A percentile compares a stretch with the other conserved stretches of the same genome.
These are phyloP conservation scores for Alviniconcha marisindica DNA, from an alignment of 1,140 invertebrate genomes.

Conservation along the genomic window DNA sequence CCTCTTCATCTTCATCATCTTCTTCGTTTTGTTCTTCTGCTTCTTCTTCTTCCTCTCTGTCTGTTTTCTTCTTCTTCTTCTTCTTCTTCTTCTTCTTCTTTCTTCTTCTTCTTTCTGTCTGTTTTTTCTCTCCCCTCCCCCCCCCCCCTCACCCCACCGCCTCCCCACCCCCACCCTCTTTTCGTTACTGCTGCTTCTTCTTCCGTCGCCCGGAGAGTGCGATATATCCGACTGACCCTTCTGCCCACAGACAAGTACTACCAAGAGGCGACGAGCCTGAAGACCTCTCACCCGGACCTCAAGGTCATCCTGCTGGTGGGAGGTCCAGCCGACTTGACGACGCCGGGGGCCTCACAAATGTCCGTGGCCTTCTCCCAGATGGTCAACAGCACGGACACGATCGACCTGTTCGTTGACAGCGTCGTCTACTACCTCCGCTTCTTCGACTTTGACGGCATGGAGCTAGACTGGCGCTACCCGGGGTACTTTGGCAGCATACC, in stretches of 20 bases:
- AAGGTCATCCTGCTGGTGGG: constrained; percentile 95
- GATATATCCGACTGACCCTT: neutral
- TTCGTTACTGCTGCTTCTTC: too few relatives aligned
- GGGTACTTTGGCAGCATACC: constrained; percentile 92
- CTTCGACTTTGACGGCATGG: constrained; percentile 81
- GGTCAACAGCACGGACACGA: constrained; percentile 65
- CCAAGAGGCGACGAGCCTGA: constrained; percentile 70
- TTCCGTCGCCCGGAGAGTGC: too few relatives aligned
- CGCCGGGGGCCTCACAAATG: constrained; percentile 76
- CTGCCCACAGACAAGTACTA: neutral
- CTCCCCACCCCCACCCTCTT: too few relatives aligned
- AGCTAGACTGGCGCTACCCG: constrained; percentile 98
- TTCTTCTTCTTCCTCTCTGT: too few relatives aligned
- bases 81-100: too few relatives aligned
- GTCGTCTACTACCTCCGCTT: neutral
- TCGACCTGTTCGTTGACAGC: constrained; percentile 55
- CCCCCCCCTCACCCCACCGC: too few relatives aligned
- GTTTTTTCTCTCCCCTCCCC: too few relatives aligned
- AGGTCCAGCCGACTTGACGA: constrained; percentile 96
- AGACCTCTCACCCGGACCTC: constrained; percentile 94
- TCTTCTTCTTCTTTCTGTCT: too few relatives aligned
- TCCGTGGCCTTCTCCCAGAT: constrained; percentile 36
- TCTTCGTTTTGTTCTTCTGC: neutral
- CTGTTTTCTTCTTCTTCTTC: too few relatives aligned
- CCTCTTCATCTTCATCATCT: neutral